phyloP scores from a whole-genome alignment of 2,797 vertebrate species.

The Phrynocephalus forsythii region DNA sequence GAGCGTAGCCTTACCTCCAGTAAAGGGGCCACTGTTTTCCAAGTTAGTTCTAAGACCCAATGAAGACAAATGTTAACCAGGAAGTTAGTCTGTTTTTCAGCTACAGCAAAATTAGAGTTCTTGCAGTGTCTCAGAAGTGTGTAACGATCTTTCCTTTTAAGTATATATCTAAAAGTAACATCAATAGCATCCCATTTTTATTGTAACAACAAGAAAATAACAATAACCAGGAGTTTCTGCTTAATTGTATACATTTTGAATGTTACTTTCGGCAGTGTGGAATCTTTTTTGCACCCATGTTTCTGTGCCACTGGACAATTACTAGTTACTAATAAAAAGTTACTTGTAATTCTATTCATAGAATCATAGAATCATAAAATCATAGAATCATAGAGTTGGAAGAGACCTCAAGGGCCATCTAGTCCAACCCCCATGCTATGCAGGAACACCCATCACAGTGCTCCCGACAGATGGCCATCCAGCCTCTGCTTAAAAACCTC shows the following conservation, averaged over 20 bases:
- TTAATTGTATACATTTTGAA: background rate
- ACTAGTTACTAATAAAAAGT: background rate
- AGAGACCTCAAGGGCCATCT: too few relatives aligned
- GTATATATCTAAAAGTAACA: conserved; percentile 43
- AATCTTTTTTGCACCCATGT: background rate
- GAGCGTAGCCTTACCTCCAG: conserved; percentile 28
- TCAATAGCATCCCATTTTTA: conserved; percentile 61
- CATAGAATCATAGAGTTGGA: too few relatives aligned
- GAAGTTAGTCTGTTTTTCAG: conserved; percentile 72
- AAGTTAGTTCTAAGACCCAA: conserved; percentile 77
- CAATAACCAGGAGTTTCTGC: too few relatives aligned
- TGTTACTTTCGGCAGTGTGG: background rate
- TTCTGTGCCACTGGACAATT: background rate
- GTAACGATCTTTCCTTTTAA: conserved; percentile 74
- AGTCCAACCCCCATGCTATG: too few relatives aligned
- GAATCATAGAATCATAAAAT: too few relatives aligned
- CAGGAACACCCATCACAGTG: too few relatives aligned
- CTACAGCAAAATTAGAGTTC: conserved; percentile 72
- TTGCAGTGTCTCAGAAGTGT: conserved; percentile 60
- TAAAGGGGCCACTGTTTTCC: conserved; percentile 74
- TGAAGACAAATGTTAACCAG: conserved; percentile 71
- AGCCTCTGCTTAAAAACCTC: too few relatives aligned
- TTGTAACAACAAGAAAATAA: conserved; percentile 35
- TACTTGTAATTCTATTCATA: background rate
- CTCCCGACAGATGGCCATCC: too few relatives aligned